Base-by-base conservation (phyloP, 2,888 invertebrate species). In the Phlogophora meticulosa region DNA sequence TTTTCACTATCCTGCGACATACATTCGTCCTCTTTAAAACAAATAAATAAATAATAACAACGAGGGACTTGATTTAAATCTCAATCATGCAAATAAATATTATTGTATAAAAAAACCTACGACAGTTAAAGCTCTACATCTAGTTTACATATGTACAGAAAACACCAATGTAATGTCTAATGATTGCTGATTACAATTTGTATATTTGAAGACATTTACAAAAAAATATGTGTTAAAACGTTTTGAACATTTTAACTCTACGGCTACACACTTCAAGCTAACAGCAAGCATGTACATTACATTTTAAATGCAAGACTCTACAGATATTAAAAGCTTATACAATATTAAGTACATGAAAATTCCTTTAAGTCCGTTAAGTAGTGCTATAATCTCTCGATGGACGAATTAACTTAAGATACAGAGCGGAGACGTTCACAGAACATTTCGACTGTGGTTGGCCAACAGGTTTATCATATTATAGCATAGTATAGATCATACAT, bases 101-200 rank as follows among this genome's bases (percentile, higher is more conserved):
- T 84, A 86, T 83, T 82, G 77, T 86, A 85, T 81, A 81, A 85
- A 83, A 82, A 88, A 88, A 87, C 84, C 86, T 94, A 94, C 89
- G 92, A 93, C 91, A 93, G 92, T 94, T 94, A 95, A 93, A 94
- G 94, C 93, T 94, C 88, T 93, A 94, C 72, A 89, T 85, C 87
- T 94, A 94, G 91, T 91, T 93, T 93, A 94, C 93, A 94, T 94
- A 94, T 94, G 84, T 94, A 95, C 94, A 94, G 85, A 90, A 76
- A 87, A 85, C 77, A 86, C 60, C 78, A 80, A 81, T 83, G 84
- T 80, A 84, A 87, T 86, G 83, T 85, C 53, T 58, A 78, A 74
- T 75, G 78, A 65, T 83, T 81, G 82, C 79, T 76, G 72, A 59
- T 57, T 43, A 52, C 62, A 57, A 48, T 60, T 61, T 71, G 71